Conservation (phyloP, 2,797 vertebrate genomes). For the Helostoma temminkii region DNA sequence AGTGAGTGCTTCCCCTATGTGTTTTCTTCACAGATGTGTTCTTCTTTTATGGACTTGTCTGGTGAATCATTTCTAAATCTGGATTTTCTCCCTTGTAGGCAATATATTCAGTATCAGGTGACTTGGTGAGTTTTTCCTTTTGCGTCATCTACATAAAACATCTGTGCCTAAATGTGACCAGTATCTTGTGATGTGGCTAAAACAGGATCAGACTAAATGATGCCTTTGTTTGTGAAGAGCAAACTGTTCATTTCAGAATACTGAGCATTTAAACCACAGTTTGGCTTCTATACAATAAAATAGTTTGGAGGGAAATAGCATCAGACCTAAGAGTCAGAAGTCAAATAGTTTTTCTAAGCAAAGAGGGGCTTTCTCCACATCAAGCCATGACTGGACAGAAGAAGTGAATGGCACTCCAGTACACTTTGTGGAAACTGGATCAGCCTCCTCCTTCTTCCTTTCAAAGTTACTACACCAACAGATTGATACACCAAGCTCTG, state of each 20-base stretch:
- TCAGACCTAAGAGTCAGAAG: no score
- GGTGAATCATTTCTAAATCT: conserved; percentile 10
- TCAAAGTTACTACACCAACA: no score
- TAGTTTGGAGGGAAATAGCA: no score
- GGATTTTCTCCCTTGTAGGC: conserved; percentile 65
- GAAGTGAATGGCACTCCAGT: no score
- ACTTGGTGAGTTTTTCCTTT: conserved; percentile 81
- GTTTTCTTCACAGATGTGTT: not conserved
- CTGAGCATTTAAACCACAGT: not conserved
- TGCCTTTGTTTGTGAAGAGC: conserved; percentile 13
- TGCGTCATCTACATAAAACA: conserved; percentile 5
- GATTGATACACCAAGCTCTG: no score
- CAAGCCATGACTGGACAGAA: no score
- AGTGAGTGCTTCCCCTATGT: conserved; percentile 77
- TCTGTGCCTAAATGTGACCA: not conserved
- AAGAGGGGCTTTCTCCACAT: no score
- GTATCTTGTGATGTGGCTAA: conserved; percentile 42
- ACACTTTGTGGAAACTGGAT: no score
- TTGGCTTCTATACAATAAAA: no score
- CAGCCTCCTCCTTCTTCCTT: no score
- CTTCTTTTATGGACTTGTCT: not conserved
- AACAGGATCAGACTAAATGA: conserved; percentile 28
- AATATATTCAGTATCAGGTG: conserved; percentile 85
- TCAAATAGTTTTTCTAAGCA: no score
- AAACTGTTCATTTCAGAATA: not conserved